A percentile compares a stretch with the other conserved stretches of the same genome.
Evolutionary conservation across 2,888 invertebrate species (phyloP).

Genomic region (Timandra comae): DNA sequence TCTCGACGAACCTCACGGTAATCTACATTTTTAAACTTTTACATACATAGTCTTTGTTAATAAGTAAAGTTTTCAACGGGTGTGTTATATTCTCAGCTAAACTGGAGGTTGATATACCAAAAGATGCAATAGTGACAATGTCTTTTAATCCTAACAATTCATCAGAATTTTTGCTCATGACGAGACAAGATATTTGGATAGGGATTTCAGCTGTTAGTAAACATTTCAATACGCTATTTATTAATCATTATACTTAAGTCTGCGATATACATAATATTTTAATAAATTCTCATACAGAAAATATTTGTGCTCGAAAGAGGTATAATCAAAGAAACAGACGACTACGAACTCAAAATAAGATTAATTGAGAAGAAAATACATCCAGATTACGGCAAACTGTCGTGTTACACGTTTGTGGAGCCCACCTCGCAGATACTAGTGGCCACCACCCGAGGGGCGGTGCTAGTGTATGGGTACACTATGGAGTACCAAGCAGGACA

Average conservation of each 20-base stretch:
- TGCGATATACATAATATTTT: no score
- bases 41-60: no score
- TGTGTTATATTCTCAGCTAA: slow-evolving; percentile 35
- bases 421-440: slow-evolving; percentile 68
- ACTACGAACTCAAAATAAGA: slow-evolving; percentile 48
- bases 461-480: slow-evolving; percentile 69
- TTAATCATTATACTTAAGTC: no score
- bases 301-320: slow-evolving; percentile 50
- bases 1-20: slow-evolving; percentile 72
- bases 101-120: slow-evolving; percentile 28
- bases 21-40: slow-evolving; percentile 4
- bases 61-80: no score
- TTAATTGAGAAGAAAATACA: slow-evolving; percentile 30
- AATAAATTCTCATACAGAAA: no score
- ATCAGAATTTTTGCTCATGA: slow-evolving; percentile 50
- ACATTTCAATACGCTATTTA: background rate
- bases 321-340: slow-evolving; percentile 43
- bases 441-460: slow-evolving; percentile 62
- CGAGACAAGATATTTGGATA: slow-evolving; percentile 51
- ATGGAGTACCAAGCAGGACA: slow-evolving; percentile 48
- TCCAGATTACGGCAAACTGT: slow-evolving; percentile 57
- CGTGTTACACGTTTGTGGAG: slow-evolving; percentile 70
- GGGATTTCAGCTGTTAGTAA: slow-evolving; percentile 47
- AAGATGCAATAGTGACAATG: slow-evolving; percentile 42
- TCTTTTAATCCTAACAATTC: slow-evolving; percentile 51